Conservation (phyloP, 1,140 invertebrate genomes). For the Zaprionus ornatus region DNA sequence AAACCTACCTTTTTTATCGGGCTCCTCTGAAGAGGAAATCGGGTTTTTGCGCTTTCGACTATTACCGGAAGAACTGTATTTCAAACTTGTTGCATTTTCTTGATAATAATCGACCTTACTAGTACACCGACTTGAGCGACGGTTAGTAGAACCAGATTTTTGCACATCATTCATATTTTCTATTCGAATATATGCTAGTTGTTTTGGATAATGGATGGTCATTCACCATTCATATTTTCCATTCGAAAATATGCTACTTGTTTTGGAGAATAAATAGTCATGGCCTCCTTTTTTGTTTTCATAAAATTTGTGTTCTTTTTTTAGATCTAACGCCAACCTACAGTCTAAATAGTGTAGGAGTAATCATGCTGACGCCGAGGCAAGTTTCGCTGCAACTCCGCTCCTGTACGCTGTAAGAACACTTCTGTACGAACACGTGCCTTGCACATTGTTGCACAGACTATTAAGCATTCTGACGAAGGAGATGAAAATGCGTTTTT, state of each 20-base stretch:
- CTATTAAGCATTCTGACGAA: conserved; percentile 63
- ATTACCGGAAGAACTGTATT: not conserved
- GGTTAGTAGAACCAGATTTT: not conserved
- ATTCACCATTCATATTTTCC: not conserved
- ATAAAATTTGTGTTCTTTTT: not conserved
- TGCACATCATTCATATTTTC: not conserved
- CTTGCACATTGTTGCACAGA: conserved; percentile 68
- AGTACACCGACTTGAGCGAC: not conserved
- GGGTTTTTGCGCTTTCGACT: not conserved
- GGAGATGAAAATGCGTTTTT: conserved; percentile 72
- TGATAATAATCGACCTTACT: not conserved
- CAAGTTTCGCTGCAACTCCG: not conserved
- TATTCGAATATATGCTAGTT: not conserved
- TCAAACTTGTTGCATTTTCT: not conserved
- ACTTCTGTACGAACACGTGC: conserved; percentile 10
- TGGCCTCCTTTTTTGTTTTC: not conserved
- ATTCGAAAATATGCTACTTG: not conserved
- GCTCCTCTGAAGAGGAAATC: not conserved
- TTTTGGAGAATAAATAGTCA: not conserved
- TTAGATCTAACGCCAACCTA: not conserved
- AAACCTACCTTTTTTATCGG: not conserved
- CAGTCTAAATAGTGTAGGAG: not conserved
- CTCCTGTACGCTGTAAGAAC: conserved; percentile 13
- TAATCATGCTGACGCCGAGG: not conserved
- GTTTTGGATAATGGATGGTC: not conserved